Base-by-base conservation (phyloP, 2,113 vertebrate genomes). In the Arvicanthis niloticus region DNA sequence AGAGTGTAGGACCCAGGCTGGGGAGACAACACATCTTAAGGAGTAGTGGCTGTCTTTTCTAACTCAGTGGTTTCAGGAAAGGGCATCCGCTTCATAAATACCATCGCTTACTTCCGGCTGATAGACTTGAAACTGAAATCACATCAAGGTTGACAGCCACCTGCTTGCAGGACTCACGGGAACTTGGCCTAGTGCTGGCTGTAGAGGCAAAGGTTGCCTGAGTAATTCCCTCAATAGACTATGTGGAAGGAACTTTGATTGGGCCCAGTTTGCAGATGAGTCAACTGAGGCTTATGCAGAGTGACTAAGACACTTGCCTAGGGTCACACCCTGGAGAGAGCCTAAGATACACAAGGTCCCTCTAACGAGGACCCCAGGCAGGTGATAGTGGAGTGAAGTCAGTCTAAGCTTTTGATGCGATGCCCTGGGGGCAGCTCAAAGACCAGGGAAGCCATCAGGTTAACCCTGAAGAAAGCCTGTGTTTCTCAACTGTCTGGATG, bases 261-360 rank as follows among this genome's bases (percentile, higher is more conserved):
- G 6, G 29, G 72, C 88, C 88, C 42, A 3, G 0, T 87, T 72
- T 58, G 76, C 95, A 58, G 91, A 65, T 1, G 26, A 81, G 56
- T 53, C 93, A 95, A 80, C 88, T 89, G 65, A 91, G 89, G 94
- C 92, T 62, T 92, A 53, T 91, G 53, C 92, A 62, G 91, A 40
- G 84, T 40, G 42, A 78, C 53, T 58, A 88, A 29, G n/a, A 29
- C 65, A 87, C 70, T 37, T 0, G 0, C 9, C 2, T 15, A 77
- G 60, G 56, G 80, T 88, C 88, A 75, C 62, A 84, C 9, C 53
- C 60, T 62, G 70, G 93, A 42, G 29, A 89, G 89, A 72, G 10
- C 60, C 31, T 31, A 26, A 91, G 65, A 22, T 11, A 45, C 2
- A 77, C 56, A 29, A 7, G 51, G 37, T 16, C 22, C 58, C 17